Conservation (phyloP, 2,113 vertebrate species). For the Laticauda laticaudata region DNA sequence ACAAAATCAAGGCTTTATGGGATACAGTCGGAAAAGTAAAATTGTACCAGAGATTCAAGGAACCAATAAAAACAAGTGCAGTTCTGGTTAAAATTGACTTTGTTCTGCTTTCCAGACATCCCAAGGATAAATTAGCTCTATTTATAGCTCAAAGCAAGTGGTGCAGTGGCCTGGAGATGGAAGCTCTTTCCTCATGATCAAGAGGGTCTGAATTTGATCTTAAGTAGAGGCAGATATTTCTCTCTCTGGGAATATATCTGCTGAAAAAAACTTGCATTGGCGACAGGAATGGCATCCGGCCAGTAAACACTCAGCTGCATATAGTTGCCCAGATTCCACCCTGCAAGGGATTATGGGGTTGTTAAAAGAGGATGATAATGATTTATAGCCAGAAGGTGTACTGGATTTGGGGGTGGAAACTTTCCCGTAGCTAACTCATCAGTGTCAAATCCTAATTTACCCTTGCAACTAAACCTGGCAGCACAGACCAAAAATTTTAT, state of each 20-base stretch:
- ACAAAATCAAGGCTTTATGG: not conserved
- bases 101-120: not conserved
- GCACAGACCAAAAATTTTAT: not conserved
- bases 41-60: not conserved
- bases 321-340: too few relatives aligned
- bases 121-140: not conserved
- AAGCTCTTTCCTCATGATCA: too few relatives aligned
- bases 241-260: too few relatives aligned
- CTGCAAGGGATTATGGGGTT: too few relatives aligned
- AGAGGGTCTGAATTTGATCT: too few relatives aligned
- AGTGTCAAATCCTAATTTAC: not conserved
- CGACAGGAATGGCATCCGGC: too few relatives aligned
- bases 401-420: not conserved
- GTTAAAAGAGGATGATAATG: too few relatives aligned
- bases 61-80: not conserved
- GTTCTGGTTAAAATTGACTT: not conserved
- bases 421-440: not conserved
- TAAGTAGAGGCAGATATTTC: too few relatives aligned
- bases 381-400: not conserved
- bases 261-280: too few relatives aligned
- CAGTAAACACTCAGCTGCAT: too few relatives aligned
- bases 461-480: not conserved
- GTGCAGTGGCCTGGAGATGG: too few relatives aligned
- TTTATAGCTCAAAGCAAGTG: not conserved
- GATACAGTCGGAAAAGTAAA: not conserved